phyloP scores from a whole-genome alignment of 2,113 vertebrate genomes.

The Triplophysa rosa region DNA sequence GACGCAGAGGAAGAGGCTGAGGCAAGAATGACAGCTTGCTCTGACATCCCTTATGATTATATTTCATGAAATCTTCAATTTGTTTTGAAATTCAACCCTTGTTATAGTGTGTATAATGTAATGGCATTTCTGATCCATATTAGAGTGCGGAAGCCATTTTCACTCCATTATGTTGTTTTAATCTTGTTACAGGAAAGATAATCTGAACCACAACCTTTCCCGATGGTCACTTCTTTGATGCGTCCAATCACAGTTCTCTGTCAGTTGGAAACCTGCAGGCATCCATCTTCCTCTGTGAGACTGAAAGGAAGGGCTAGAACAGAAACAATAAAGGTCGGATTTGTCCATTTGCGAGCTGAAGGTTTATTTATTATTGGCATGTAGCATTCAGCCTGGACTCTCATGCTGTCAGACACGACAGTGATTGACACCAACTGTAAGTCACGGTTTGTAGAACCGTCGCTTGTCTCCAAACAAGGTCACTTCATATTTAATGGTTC shows the following conservation, averaged over 20 bases:
- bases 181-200: conserved; percentile 27
- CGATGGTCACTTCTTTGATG: conserved; percentile 31
- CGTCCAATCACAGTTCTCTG: conserved; percentile 15
- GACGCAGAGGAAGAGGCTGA: not conserved
- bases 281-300: conserved; percentile 10
- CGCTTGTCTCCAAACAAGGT: not conserved
- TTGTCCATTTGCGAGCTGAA: conserved; percentile 34
- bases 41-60: not conserved
- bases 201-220: conserved; percentile 20
- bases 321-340: conserved; percentile 26
- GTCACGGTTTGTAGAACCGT: not conserved
- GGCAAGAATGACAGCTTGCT: not conserved
- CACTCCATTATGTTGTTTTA: conserved; percentile 5
- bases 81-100: not conserved
- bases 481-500: not conserved
- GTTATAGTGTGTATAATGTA: not conserved
- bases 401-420: not conserved
- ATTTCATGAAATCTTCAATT: conserved; percentile 1
- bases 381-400: conserved; percentile 1
- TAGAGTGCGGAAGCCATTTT: not conserved
- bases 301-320: conserved; percentile 33
- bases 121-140: not conserved
- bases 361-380: conserved; percentile 44
- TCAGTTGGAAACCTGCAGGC: conserved; percentile 34
- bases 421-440: conserved; percentile 18